Evolutionary conservation across 2,888 invertebrate species (phyloP), one percentile per base, ranked within the genome.

Genomic region (Sylvicola cinctus): DNA sequence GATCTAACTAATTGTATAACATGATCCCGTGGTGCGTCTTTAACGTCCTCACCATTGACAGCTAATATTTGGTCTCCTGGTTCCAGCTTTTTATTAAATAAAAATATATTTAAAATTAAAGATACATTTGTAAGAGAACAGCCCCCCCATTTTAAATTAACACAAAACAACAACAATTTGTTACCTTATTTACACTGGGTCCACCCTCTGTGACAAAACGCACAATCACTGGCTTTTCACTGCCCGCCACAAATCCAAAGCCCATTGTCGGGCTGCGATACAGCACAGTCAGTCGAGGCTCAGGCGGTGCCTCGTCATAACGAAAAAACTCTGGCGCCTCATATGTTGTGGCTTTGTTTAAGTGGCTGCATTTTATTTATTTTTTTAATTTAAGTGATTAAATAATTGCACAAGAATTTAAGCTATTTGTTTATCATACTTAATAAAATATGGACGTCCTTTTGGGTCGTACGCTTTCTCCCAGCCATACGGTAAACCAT

Each of bases 211-310:
- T 81, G 12, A 83, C 81, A 50, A 80, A 83, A 40, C 91, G 69
- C 16, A 91, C 88, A 38, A 90, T 77, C 32, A 90, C 90, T 0
- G 91, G 91, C 46, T 76, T 73, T 55, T 91, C 88, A 26, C 85
- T 85, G 11, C 91, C 90, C 2, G 90, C 90, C n/a, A 91, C 90
- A 56, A 91, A 91, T 2, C 91, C 91, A 53, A 90, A 91, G 1
- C 90, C 90, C 40, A 85, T 66, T 36, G 79, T 74, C 0, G 76
- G 64, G 44, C 83, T 77, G 29, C 88, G 60, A 43, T 70, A 66
- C 41, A 90, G 65, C 41, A 70, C 68, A 37, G 85, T 77, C 34
- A 74, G 66, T 10, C 87, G 61, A 0, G 87, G 84, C 39, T 77
- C 73, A 0, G 87, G 85, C 1, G 77, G 76, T 35, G 75, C 71